Base-by-base conservation (phyloP, 2,797 vertebrate genomes). In the Bradypodion ventrale region DNA sequence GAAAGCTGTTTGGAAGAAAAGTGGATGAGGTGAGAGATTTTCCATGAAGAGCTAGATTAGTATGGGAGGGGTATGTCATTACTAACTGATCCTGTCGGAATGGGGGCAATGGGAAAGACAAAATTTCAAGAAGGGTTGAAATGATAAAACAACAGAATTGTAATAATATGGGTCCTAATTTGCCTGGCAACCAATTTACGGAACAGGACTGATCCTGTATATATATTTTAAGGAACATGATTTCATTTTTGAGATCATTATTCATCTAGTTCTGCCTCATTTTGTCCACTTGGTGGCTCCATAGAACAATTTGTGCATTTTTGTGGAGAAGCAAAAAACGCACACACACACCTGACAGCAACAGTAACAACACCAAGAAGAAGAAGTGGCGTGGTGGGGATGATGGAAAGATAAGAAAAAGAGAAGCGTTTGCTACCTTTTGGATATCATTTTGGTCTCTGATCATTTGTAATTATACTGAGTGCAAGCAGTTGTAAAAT, bases 211-310 rank as follows among this genome's bases (percentile, higher is more conserved):
- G 2, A n/a, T 32, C 10, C 32, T 15, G 37, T 10, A 27, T n/a
- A 56, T 73, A 49, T 35, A 25, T 63, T 52, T n/a, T 40, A 37
- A 4, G 21, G 12, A 65, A 21, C 13, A 56, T 42, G 40, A 9
- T 35, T 75, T 75, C 21, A 42, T 73, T 74, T 74, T 74, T 56
- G 65, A 82, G 49, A 68, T 62, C 46, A 52, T 56, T 69, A 23
- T 66, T 27, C 29, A 12, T 66, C 19, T 69, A 63, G 21, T 59
- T 40, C 9, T 27, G 46, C 29, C 70, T 16, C 23, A 0, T 1
- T 60, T 15, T 82, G 82, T 82, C 91, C 93, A 90, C 93, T 29
- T 78, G 93, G 84, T 87, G 93, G 91, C 89, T 63, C 90, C 83
- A 74, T 78, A 88, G 84, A 89, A 87, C 85, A 84, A 73, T 0